phyloP scores from a whole-genome alignment of 2,113 vertebrate species.

The Hiodon tergisus region DNA sequence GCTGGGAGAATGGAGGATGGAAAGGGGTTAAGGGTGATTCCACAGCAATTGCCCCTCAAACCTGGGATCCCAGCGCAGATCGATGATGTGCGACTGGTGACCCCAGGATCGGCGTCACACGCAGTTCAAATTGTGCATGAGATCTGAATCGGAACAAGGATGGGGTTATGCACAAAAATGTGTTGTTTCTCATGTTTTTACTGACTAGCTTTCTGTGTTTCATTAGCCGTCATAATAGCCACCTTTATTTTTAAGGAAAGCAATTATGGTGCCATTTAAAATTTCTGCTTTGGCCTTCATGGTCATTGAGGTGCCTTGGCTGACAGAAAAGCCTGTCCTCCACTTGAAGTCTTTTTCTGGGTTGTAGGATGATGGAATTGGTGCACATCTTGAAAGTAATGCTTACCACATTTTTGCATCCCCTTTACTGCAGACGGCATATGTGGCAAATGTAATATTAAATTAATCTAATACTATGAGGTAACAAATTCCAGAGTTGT shows the following conservation, averaged over 20 bases:
- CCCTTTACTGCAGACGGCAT: slow-evolving; percentile 27
- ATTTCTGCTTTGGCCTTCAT: neutral
- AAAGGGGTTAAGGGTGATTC: slow-evolving; percentile 18
- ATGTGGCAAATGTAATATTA: slow-evolving; percentile 33
- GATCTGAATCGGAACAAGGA: too few relatives aligned
- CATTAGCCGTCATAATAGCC: too few relatives aligned
- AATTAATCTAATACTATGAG: slow-evolving; percentile 45
- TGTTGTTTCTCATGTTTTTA: too few relatives aligned
- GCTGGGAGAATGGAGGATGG: slow-evolving; percentile 18
- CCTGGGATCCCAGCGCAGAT: too few relatives aligned
- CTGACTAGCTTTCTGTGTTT: too few relatives aligned
- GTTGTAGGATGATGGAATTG: slow-evolving; percentile 36
- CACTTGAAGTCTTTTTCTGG: slow-evolving; percentile 29
- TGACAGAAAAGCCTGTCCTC: slow-evolving; percentile 40
- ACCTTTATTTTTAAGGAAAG: neutral
- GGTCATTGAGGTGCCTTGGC: slow-evolving; percentile 31
- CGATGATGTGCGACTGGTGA: too few relatives aligned
- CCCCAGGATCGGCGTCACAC: too few relatives aligned
- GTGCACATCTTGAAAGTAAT: slow-evolving; percentile 39
- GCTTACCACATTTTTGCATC: slow-evolving; percentile 52
- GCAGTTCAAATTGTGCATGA: too few relatives aligned
- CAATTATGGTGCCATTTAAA: neutral
- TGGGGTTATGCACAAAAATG: too few relatives aligned
- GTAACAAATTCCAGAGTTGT: slow-evolving; percentile 39
- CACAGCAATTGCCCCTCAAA: neutral